Evolutionary conservation across 1,140 invertebrate species (phyloP), one percentile per base, ranked within the genome.

Genomic region (Achroia grisella): DNA sequence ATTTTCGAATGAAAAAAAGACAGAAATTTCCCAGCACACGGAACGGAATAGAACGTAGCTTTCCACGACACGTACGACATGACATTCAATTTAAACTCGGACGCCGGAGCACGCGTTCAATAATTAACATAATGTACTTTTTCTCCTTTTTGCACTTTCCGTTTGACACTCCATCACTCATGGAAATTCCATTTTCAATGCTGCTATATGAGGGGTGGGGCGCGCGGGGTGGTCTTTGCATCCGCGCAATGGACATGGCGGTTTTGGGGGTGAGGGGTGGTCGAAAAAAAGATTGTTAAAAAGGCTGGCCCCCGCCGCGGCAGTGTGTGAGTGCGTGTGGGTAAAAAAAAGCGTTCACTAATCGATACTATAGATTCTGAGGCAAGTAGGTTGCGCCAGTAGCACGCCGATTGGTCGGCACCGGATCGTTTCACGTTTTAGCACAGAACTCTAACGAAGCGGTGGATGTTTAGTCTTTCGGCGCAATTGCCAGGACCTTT

Each of bases 131-230:
- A 82, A 85, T 81, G 70, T 72, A 73, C 72, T 82, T 85, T 84
- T 85, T 81, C 76, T 81, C 69, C 72, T 79, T 85, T 84, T 82
- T 82, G 66, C 71, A 77, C 76, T 79, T 85, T 66, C 69, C 76
- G 76, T 85, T 85, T 85, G 81, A 85, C 81, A 85, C 81, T 85
- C 81, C 81, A 85, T 85, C 81, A 85, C 81, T 85, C 81, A 85
- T 82, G 81, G 81, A 85, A 85, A 85, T 85, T 82, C 81, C 80
- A 85, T 85, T 85, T 83, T 79, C 76, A 81, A 84, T 81, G 80
- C 71, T 74, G 72, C 67, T 71, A 76, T 75, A 72, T 69, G 68
- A 70, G 74, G 63, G 69, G 69, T 59, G 75, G 71, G 75, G 61
- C 10, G 41, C 29, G 62, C 56, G 67, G 70, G 78, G 74, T 73